A percentile compares a stretch with the other conserved stretches of the same genome.
Evolutionary conservation across 1,140 invertebrate species (phyloP).

Genomic region (Penaeus japonicus): DNA sequence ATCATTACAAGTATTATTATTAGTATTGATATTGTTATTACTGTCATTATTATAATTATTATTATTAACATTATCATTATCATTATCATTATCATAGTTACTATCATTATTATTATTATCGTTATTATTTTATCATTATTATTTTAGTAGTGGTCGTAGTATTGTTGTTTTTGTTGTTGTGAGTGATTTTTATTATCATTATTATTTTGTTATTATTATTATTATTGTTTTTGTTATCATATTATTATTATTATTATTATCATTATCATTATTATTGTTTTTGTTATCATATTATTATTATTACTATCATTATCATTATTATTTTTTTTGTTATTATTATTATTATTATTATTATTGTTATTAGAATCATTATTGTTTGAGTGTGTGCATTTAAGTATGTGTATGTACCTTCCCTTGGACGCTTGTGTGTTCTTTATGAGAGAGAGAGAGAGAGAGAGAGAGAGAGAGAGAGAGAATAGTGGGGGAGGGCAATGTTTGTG

Average conservation of each 20-base stretch:
- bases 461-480: not conserved
- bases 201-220: too few relatives aligned
- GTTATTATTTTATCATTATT: not conserved
- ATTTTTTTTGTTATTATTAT: slow-evolving; percentile 2
- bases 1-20: too few relatives aligned
- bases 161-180: too few relatives aligned
- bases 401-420: not conserved
- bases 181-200: too few relatives aligned
- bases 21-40: not conserved
- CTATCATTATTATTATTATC: slow-evolving; percentile 10
- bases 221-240: too few relatives aligned
- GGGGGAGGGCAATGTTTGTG: not conserved
- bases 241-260: too few relatives aligned
- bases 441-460: not conserved
- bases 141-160: not conserved
- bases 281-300: too few relatives aligned
- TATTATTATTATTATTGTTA: too few relatives aligned
- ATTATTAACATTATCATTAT: not conserved
- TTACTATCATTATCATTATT: not conserved
- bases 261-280: too few relatives aligned
- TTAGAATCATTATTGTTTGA: too few relatives aligned
- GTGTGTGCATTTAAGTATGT: not conserved
- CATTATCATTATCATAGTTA: not conserved
- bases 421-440: too few relatives aligned
- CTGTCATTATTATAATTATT: not conserved